phyloP scores from a whole-genome alignment of 2,797 vertebrate genomes.

The Epinephelus coioides region DNA sequence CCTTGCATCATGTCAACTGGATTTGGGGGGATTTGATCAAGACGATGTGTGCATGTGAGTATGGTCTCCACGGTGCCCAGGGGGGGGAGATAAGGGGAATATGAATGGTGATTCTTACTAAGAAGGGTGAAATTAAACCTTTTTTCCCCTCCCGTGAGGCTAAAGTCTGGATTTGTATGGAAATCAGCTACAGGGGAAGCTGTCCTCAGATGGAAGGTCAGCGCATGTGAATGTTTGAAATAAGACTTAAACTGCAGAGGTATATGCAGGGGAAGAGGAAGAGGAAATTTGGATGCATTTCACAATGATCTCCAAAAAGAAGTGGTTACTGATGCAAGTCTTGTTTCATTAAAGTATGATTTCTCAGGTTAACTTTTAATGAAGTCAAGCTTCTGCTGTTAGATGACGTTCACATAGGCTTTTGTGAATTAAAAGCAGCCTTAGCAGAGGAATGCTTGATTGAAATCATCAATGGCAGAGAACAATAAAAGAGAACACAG shows the following conservation, averaged over 20 bases:
- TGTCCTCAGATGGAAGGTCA: conserved; percentile 58
- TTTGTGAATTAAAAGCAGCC: conserved; percentile 25
- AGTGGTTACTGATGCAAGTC: conserved; percentile 24
- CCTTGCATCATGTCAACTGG: conserved; percentile 58
- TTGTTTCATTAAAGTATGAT: conserved; percentile 12
- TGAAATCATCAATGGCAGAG: conserved; percentile 16
- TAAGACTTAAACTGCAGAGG: conserved; percentile 4
- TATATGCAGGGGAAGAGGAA: neutral
- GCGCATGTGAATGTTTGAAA: conserved; percentile 16
- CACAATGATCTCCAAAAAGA: neutral
- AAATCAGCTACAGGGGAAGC: conserved; percentile 48
- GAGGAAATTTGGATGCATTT: conserved; percentile 2
- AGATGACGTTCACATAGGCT: neutral
- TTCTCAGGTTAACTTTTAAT: conserved; percentile 27
- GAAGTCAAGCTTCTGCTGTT: neutral
- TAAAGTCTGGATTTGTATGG: conserved; percentile 49
- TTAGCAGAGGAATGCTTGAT: conserved; percentile 11
- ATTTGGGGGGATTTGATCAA: conserved; percentile 47
- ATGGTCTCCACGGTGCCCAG: conserved; percentile 25
- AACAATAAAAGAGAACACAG: conserved; percentile 11
- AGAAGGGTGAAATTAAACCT: conserved; percentile 59
- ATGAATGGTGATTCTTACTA: conserved; percentile 40
- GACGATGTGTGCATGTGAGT: conserved; percentile 19
- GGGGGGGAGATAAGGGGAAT: conserved; percentile 48
- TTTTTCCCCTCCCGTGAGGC: conserved; percentile 13